A percentile compares a stretch with the other conserved stretches of the same genome.
Evolutionary conservation across 2,113 vertebrate genomes (phyloP).

Genomic region (Atherinomorus stipes): DNA sequence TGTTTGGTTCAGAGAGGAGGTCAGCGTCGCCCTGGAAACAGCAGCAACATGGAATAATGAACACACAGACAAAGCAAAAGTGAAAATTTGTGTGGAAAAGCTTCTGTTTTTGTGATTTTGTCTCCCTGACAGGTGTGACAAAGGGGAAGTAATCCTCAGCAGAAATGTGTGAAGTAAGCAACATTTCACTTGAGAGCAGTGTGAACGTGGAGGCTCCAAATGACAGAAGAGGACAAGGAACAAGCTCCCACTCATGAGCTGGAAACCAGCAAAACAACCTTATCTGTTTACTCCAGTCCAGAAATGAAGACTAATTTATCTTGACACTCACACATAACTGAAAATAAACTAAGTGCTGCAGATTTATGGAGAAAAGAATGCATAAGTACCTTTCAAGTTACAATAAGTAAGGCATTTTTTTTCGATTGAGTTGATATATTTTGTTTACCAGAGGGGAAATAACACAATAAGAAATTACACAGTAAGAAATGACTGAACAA

Average conservation of each 20-base stretch:
- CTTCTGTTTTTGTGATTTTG: slow-evolving; percentile 30
- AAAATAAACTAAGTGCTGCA: background rate
- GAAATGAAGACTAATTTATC: background rate
- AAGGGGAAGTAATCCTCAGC: slow-evolving; percentile 30
- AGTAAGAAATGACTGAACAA: too few relatives aligned
- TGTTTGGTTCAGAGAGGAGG: slow-evolving; percentile 40
- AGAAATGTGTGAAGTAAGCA: slow-evolving; percentile 47
- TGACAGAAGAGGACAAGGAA: background rate
- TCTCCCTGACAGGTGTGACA: slow-evolving; percentile 53
- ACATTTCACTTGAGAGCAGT: slow-evolving; percentile 11
- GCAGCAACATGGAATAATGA: slow-evolving; percentile 13
- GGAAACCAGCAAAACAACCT: background rate
- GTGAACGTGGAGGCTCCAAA: background rate
- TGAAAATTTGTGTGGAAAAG: background rate
- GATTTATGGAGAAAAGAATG: background rate
- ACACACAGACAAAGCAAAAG: slow-evolving; percentile 6
- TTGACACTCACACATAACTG: slow-evolving; percentile 2
- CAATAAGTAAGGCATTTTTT: too few relatives aligned
- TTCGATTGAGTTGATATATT: too few relatives aligned
- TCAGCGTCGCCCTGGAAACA: slow-evolving; percentile 9
- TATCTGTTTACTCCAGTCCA: background rate
- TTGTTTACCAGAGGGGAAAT: too few relatives aligned
- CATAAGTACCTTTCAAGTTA: background rate
- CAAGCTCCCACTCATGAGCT: background rate
- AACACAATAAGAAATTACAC: too few relatives aligned